These are phyloP conservation scores for Eidolon dupreanum DNA, from an alignment of 2,797 vertebrate genomes.

Conservation along the genomic window DNA sequence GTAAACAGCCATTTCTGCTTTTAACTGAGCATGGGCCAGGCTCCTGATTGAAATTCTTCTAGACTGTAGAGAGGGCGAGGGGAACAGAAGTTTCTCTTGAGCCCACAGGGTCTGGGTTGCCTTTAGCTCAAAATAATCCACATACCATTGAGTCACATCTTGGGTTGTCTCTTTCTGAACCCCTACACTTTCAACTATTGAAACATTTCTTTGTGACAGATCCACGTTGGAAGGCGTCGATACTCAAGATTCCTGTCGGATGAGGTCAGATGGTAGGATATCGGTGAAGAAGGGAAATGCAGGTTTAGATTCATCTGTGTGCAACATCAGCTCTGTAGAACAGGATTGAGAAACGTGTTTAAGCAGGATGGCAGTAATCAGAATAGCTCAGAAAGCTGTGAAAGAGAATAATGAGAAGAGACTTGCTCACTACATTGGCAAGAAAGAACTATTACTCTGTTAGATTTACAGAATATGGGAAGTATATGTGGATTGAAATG, in stretches of 20 bases:
- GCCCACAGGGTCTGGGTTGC: too few relatives aligned
- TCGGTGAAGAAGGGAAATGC: neutral
- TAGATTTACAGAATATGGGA: neutral
- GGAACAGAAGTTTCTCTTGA: too few relatives aligned
- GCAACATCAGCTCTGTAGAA: neutral
- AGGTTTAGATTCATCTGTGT: neutral
- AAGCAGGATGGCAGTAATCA: neutral
- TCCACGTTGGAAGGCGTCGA: neutral
- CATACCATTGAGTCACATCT: too few relatives aligned
- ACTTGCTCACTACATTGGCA: neutral
- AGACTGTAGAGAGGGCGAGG: too few relatives aligned
- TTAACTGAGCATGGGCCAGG: too few relatives aligned
- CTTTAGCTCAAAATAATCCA: too few relatives aligned
- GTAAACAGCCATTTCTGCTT: too few relatives aligned
- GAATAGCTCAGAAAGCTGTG: neutral
- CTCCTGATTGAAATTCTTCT: too few relatives aligned
- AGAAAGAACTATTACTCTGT: neutral
- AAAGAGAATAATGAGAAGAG: neutral
- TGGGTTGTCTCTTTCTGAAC: too few relatives aligned
- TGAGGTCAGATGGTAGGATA: too few relatives aligned
- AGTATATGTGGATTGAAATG: neutral
- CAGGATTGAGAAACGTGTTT: neutral
- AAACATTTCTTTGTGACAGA: neutral
- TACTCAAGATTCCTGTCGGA: neutral
- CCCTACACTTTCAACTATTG: neutral